A percentile compares a stretch with the other conserved stretches of the same genome.
Evolutionary conservation across 64 coral and sea anemone genomes (phyloP).

Genomic region (Montipora efflorescens): DNA sequence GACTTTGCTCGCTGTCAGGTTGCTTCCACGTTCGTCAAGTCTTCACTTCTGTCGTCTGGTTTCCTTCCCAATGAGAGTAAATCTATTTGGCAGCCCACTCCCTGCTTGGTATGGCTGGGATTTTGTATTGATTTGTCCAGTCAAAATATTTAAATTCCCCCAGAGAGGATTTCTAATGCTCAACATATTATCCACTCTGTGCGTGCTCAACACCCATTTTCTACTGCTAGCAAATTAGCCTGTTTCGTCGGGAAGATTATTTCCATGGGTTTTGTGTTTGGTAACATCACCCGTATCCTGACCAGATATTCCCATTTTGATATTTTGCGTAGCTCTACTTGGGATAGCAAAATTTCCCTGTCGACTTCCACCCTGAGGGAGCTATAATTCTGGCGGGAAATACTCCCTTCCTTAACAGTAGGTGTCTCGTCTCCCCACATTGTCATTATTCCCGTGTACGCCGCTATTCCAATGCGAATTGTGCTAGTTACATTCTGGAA

Average conservation of each 20-base stretch:
- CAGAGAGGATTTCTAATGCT: no score
- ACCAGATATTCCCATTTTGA: conserved; percentile 9
- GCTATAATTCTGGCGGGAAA: neutral
- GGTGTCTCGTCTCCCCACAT: neutral
- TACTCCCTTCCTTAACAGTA: neutral
- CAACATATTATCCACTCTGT: neutral
- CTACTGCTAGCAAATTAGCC: neutral
- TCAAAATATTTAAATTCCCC: no score
- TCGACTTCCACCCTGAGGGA: neutral
- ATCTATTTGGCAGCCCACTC: no score
- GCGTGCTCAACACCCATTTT: neutral
- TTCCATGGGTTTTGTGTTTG: neutral
- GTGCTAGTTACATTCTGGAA: neutral
- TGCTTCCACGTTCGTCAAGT: no score
- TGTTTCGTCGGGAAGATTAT: conserved; percentile 3
- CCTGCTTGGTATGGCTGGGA: no score
- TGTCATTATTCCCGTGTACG: neutral
- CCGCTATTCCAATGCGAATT: neutral
- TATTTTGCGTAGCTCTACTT: neutral
- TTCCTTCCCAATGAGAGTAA: no score
- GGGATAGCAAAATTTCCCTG: conserved; percentile 14
- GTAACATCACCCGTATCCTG: neutral
- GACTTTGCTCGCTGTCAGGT: no score
- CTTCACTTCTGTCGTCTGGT: no score
- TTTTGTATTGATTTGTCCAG: no score